Evolutionary conservation across 2,113 vertebrate species (phyloP), one percentile per base, ranked within the genome.

Genomic region (Passer domesticus): DNA sequence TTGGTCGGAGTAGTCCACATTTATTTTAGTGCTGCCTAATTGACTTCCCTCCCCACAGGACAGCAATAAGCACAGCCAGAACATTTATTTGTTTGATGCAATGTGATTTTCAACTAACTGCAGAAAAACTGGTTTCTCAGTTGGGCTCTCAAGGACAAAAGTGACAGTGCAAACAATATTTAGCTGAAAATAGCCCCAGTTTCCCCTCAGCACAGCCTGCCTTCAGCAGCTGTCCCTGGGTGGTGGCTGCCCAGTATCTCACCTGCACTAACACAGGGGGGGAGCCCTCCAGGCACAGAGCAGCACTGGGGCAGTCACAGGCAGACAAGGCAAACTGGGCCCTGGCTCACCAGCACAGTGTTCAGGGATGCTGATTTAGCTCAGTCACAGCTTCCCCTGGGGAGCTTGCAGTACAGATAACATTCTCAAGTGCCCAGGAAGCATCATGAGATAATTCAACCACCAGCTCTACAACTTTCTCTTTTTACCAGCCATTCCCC

Each of bases 1-100:
- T 59, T 37, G 44, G 70, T n/a, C 66, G 52, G 80, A 89, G 25
- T 31, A 88, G 39, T 82, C 55, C 35, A 82, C 59, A 43, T 87
- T 92, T 70, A 64, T 78, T 94, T 89, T 85, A 49, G 73, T 63
- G 58, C 62, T 93, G 70, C 56, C 77, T 96, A 90, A 95, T 78
- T 92, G 88, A 90, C 80, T 73, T 87, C 63, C 23, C 44, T 83
- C 21, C n/a, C 81, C 52, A 33, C 58, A 66, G 78, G 85, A 83
- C 2, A 87, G 79, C 49, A 92, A 39, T 92, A 70, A 60, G 55
- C 86, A 84, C 52, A 83, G 66, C 21, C 35, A 83, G 39, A 95
- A 75, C 25, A 30, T 83, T 85, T 78, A 66, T 78, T 80, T 77
- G 46, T 87, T 92, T 63, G 66, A 89, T 79, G 53, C 75, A 77